Percentiles rank a stretch among this genome's conserved stretches.
phyloP scores from a whole-genome alignment of 2,797 vertebrate species.

The Eremophila alpestris region DNA sequence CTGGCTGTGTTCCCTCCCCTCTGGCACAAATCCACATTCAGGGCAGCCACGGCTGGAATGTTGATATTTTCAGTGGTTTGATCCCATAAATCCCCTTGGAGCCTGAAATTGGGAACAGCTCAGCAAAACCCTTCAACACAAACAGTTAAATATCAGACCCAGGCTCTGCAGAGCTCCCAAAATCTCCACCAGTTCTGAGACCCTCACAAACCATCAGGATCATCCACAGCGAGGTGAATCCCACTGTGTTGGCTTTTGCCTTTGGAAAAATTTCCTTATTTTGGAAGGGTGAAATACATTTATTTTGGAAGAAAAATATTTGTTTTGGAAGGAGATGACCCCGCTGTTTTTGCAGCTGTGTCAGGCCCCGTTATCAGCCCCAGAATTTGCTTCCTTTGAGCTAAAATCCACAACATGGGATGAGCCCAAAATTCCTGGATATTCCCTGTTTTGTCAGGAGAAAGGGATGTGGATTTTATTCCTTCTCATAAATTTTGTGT shows the following conservation, averaged over 20 bases:
- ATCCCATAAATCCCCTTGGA: not conserved
- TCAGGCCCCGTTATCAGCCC: not conserved
- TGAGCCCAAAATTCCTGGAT: fast-evolving
- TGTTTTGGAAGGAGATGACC: not conserved
- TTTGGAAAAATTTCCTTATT: not conserved
- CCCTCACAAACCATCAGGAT: not conserved
- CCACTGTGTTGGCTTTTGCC: fast-evolving
- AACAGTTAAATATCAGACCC: not conserved
- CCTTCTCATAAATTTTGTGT: not conserved
- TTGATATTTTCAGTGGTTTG: not conserved
- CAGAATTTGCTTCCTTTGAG: not conserved
- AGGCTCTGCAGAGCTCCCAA: not conserved
- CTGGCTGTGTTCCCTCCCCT: not conserved
- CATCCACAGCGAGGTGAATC: fast-evolving
- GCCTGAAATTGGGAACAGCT: not conserved
- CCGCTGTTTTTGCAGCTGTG: not conserved
- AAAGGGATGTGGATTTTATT: not conserved
- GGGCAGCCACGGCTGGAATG: not conserved
- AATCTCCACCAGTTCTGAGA: fast-evolving
- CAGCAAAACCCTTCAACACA: not conserved
- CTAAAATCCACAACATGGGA: not conserved
- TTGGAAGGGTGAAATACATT: not conserved
- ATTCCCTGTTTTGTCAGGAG: not conserved
- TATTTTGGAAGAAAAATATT: not conserved
- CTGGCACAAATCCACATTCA: fast-evolving